Evolutionary conservation across 2,113 vertebrate species (phyloP).

Genomic region (Eira barbara): DNA sequence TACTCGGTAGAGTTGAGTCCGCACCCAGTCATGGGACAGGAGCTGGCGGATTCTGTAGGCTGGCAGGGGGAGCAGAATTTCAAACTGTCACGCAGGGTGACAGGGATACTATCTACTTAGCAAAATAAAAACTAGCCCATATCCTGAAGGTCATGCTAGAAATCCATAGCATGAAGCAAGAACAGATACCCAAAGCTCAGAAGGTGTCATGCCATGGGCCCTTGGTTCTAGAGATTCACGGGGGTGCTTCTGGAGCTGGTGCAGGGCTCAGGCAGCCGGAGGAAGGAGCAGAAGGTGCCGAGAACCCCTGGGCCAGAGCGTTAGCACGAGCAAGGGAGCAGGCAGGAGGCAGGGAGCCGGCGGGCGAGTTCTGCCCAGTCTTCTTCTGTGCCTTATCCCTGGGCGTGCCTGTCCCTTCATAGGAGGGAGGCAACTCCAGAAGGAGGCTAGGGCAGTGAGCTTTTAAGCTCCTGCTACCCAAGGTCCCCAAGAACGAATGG

Average conservation of each 20-base stretch:
- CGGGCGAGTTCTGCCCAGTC: background rate
- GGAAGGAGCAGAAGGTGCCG: too few relatives aligned
- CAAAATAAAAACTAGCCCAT: fast-evolving
- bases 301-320: fast-evolving
- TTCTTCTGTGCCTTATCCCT: background rate
- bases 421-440: background rate
- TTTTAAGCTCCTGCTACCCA: background rate
- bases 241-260: fast-evolving
- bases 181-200: fast-evolving
- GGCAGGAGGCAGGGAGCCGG: background rate
- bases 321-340: background rate
- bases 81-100: fast-evolving
- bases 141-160: fast-evolving
- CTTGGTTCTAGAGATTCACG: background rate
- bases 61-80: too few relatives aligned
- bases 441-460: background rate
- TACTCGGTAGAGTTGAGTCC: fast-evolving
- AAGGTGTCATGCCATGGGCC: fast-evolving
- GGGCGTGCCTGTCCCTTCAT: fast-evolving
- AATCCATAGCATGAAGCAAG: background rate
- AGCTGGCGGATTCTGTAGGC: background rate
- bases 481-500: too few relatives aligned
- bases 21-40: fast-evolving
- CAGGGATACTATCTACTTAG: too few relatives aligned
- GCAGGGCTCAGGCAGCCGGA: background rate